These are phyloP conservation scores for Sciurus niger DNA, from an alignment of 2,113 vertebrate genomes.

Conservation along the genomic window DNA sequence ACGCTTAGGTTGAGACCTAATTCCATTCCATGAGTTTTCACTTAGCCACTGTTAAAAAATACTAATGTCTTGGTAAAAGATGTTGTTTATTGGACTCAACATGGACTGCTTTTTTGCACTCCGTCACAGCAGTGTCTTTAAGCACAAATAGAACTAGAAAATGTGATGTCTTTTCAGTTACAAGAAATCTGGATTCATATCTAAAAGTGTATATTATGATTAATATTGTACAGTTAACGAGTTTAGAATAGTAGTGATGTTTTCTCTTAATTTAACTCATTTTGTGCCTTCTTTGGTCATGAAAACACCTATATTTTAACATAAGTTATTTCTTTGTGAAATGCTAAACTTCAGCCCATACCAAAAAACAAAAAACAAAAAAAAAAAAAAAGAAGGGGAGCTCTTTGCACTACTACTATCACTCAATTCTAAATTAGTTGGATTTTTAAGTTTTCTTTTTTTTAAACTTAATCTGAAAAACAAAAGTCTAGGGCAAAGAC, in stretches of 20 bases:
- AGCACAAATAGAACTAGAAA: slow-evolving; percentile 86
- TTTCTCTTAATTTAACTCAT: slow-evolving; percentile 85
- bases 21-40: slow-evolving; percentile 89
- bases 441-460: slow-evolving; percentile 6
- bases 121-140: slow-evolving; percentile 86
- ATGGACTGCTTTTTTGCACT: slow-evolving; percentile 86
- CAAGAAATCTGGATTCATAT: slow-evolving; percentile 82
- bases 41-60: slow-evolving; percentile 84
- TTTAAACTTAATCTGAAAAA: slow-evolving; percentile 70
- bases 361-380: slow-evolving; percentile 33
- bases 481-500: slow-evolving; percentile 66
- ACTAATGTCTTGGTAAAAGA: slow-evolving; percentile 88
- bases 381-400: slow-evolving; percentile 57
- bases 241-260: slow-evolving; percentile 80
- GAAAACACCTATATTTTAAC: slow-evolving; percentile 73
- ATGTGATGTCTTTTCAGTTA: slow-evolving; percentile 81
- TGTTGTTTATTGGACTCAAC: slow-evolving; percentile 85
- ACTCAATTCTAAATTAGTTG: slow-evolving; percentile 62
- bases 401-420: slow-evolving; percentile 85
- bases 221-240: slow-evolving; percentile 85
- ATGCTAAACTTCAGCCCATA: slow-evolving; percentile 77
- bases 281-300: slow-evolving; percentile 87
- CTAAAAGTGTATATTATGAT: slow-evolving; percentile 76
- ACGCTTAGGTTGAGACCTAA: slow-evolving; percentile 86
- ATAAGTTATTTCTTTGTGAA: slow-evolving; percentile 80